Conservation (phyloP, 2,888 invertebrate genomes). For the Acrobasis suavella region DNA sequence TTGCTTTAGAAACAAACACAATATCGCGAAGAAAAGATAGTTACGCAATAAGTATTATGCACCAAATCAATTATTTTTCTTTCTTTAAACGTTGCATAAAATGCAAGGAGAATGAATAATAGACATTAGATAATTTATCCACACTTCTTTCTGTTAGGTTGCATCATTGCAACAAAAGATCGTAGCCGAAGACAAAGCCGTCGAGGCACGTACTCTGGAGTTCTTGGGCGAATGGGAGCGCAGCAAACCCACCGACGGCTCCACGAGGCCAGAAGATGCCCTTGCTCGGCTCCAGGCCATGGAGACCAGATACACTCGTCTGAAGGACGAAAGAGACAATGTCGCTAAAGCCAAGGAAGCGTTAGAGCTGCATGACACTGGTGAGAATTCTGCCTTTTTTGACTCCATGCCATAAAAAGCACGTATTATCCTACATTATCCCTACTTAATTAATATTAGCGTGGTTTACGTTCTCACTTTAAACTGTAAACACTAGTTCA, state of each 20-base stretch:
- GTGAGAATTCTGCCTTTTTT: slow-evolving; percentile 48
- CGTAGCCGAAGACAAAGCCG: slow-evolving; percentile 98
- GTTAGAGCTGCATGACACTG: slow-evolving; percentile 96
- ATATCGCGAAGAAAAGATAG: too few relatives aligned
- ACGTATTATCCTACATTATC: too few relatives aligned
- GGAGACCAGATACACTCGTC: slow-evolving; percentile 94
- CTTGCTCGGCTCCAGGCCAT: slow-evolving; percentile 94
- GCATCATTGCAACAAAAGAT: slow-evolving; percentile 99
- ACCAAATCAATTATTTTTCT: too few relatives aligned
- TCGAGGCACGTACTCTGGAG: slow-evolving; percentile 96
- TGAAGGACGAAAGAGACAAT: slow-evolving; percentile 99
- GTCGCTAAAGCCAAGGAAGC: slow-evolving; percentile 99
- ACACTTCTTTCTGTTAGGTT: slow-evolving; percentile 75
- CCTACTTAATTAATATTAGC: too few relatives aligned
- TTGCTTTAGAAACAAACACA: too few relatives aligned
- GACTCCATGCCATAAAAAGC: not conserved
- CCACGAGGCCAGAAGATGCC: slow-evolving; percentile 96
- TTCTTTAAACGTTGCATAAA: not conserved
- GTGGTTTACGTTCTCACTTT: too few relatives aligned
- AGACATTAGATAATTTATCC: not conserved
- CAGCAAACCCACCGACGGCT: slow-evolving; percentile 97
- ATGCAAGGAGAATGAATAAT: too few relatives aligned
- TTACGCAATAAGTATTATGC: too few relatives aligned
- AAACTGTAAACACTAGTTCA: too few relatives aligned
- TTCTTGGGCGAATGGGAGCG: slow-evolving; percentile 98